Evolutionary conservation across 2,113 vertebrate genomes (phyloP).

Genomic region (Neodon shergylaensis): DNA sequence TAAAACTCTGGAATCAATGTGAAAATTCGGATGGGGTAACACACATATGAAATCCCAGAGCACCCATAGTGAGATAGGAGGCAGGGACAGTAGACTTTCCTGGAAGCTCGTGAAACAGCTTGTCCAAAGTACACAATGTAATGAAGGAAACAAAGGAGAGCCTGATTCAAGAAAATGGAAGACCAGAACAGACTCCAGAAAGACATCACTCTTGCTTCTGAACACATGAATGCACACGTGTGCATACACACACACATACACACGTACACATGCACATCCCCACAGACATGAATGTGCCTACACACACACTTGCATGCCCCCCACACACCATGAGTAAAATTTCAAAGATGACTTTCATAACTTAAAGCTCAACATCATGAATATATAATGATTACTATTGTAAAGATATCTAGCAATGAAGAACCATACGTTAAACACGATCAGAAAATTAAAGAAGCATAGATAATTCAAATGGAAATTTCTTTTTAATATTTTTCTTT

Average conservation of each 20-base stretch:
- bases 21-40: not conserved
- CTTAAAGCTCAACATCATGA: not conserved
- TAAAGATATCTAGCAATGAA: not conserved
- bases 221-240: not conserved
- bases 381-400: not conserved
- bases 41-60: not conserved
- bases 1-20: not conserved
- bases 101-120: not conserved
- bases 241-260: not conserved
- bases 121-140: not conserved
- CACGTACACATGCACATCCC: not conserved
- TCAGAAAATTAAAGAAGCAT: not conserved
- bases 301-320: not conserved
- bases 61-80: not conserved
- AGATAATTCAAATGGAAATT: not conserved
- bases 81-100: no score
- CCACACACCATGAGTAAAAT: not conserved
- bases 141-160: not conserved
- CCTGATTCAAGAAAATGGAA: not conserved
- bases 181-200: not conserved
- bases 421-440: not conserved
- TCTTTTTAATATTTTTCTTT: not conserved
- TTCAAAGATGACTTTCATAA: not conserved
- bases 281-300: not conserved
- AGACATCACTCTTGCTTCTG: not conserved